Evolutionary conservation across 2,797 vertebrate genomes (phyloP), one percentile per base, ranked within the genome.

Genomic region (Coilia nasus): DNA sequence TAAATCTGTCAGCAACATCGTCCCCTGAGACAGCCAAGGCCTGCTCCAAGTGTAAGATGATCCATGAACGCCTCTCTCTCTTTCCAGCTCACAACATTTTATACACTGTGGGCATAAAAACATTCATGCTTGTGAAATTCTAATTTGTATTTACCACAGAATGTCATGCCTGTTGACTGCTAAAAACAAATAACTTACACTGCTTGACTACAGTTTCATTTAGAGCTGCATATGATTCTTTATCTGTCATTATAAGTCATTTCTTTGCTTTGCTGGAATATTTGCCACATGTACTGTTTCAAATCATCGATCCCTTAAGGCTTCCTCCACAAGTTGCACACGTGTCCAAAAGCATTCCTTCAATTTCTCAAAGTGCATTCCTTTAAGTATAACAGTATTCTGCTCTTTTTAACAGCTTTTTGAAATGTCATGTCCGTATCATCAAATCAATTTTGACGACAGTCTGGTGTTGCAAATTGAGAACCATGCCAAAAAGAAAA

Each of bases 71-170:
- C 28, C 64, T 35, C 12, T 28, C 64, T 71, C 31, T 71, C 28
- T 14, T 71, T 6, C 11, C 0, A 71, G 64, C 64, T 2, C 6
- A 31, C 64, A 71, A 71, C 14, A 71, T 71, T 2, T 31, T 1
- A 6, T 5, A 17, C 64, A 35, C 25, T 71, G 15, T 15, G 31
- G 64, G 64, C 28, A 31, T 12, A 28, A 25, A 64, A 64, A 64
- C 64, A 71, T 31, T 71, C 64, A 71, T 35, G 64, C 28, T 31
- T 71, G 64, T 71, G 21, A 64, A 64, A 64, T 28, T 64, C 23
- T 64, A 25, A 64, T 64, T 64, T 25, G 14, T 28, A 14, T 7
- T 64, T 14, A 28, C 62, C 23, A 64, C 67, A 75, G 15, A 17
- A 75, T 41, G 11, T 19, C 67, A 71, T 12, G 23, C 64, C 64